Base-by-base conservation (phyloP, 2,113 vertebrate genomes). In the Cyprinodon variegatus region DNA sequence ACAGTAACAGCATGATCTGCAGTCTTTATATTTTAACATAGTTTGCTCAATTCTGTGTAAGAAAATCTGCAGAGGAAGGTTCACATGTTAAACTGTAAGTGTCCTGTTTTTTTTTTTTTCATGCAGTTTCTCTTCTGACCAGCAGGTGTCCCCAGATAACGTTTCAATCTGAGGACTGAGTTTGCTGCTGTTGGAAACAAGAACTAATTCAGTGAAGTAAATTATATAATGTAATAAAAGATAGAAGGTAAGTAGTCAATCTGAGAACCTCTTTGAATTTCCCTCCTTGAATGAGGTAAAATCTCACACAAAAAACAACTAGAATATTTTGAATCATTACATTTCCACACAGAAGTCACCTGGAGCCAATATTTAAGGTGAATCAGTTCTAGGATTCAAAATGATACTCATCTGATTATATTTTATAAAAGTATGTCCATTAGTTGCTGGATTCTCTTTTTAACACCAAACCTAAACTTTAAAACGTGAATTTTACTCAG, bases 61-160 rank as follows among this genome's bases (percentile, higher is more conserved):
- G 10, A 2, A 12, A 37, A 68, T 50, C 10, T 5, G 4, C 50
- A 41, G 50, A 41, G 29, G 29, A 43, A 38, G 1, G 22, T 22
- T 45, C 4, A 66, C 14, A 43, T 67, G 9, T 43, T 43, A 22
- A 65, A 43, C 13, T 39, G 1, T 15, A 37, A 64, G 2, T n/a
- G 8, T 11, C 3, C 0, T 39, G 36, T 3, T 38, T 39, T 39
- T 17, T 14, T 17, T 40, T 15, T 22, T 12, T 50, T 6, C 37
- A 4, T 53, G 75, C 43, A 41, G 76, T 67, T 72, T n/a, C 71
- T 57, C 1, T 6, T 72, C n/a, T 13, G n/a, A 2, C 83, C 85
- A 90, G 76, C 76, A 86, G 86, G 81, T 14, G 87, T 72, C 87
- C 20, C 37, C 83, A 68, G 41, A 83, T 66, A 63, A 68, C 77